Evolutionary conservation across 1,140 invertebrate species (phyloP).

Genomic region (Dreissena polymorpha): DNA sequence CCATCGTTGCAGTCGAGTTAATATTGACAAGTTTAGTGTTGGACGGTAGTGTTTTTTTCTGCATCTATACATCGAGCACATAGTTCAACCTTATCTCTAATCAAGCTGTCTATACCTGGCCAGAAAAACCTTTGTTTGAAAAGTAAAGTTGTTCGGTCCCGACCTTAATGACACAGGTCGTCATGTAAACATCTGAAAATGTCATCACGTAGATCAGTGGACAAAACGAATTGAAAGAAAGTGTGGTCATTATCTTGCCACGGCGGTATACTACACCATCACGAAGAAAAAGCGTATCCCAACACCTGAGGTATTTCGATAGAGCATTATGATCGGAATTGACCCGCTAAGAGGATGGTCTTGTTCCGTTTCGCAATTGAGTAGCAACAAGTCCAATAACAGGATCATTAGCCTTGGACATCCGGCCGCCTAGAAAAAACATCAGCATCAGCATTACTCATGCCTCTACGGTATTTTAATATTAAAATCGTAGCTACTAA

Average conservation of each 20-base stretch:
- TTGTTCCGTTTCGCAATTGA: background rate
- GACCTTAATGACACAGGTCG: constrained; percentile 39
- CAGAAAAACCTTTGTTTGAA: constrained; percentile 46
- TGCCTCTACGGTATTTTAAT: constrained; percentile 29
- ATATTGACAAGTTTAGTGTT: constrained; percentile 2
- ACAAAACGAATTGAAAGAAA: background rate
- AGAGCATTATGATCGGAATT: background rate
- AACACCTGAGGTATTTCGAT: background rate
- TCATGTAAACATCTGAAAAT: constrained; percentile 31
- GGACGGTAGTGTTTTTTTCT: background rate
- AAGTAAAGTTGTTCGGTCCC: constrained; percentile 25
- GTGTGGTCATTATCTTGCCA: background rate
- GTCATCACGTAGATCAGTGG: background rate
- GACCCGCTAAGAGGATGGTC: background rate
- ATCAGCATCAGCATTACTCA: constrained; percentile 15
- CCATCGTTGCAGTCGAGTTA: background rate
- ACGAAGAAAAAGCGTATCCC: background rate
- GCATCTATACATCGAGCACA: constrained; percentile 11
- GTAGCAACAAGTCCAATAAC: background rate
- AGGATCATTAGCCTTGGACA: background rate
- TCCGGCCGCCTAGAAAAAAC: constrained; percentile 21
- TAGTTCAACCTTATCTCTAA: background rate
- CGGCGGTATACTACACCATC: background rate
- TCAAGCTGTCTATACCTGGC: constrained; percentile 26
- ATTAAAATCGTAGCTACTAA: constrained; percentile 38